Conservation (phyloP, 2,888 invertebrate genomes). For the Sphaerophoria rueppellii region DNA sequence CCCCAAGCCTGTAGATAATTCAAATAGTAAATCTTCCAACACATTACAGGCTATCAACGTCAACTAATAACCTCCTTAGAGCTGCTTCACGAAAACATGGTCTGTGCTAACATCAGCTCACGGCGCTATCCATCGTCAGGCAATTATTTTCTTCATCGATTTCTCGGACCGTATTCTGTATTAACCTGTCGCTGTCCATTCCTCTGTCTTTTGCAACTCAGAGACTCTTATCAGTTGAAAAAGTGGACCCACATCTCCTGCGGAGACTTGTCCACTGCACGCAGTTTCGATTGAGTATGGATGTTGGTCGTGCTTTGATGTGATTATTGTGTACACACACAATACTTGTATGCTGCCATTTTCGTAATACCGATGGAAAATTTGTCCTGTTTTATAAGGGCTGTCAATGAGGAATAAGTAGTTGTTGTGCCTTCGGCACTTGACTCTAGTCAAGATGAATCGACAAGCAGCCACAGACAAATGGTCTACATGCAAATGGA, state of each 20-base stretch:
- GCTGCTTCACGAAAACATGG: conserved; percentile 41
- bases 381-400: conserved; percentile 47
- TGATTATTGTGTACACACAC: conserved; percentile 62
- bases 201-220: conserved; percentile 18
- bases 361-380: conserved; percentile 1
- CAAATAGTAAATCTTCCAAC: too few species aligned
- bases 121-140: too few species aligned
- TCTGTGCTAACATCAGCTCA: background rate
- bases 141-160: conserved; percentile 34
- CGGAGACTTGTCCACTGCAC: conserved; percentile 49
- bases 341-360: conserved; percentile 29
- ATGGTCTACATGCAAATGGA: conserved; percentile 46
- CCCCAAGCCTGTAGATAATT: too few species aligned
- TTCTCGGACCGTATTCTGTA: conserved; percentile 30
- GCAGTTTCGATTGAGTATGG: conserved; percentile 40
- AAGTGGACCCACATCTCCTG: conserved; percentile 60
- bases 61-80: conserved; percentile 67
- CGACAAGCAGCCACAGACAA: conserved; percentile 53
- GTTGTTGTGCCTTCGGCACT: conserved; percentile 67
- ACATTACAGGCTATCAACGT: conserved; percentile 47
- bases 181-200: conserved; percentile 60
- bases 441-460: conserved; percentile 61
- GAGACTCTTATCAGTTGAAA: conserved; percentile 69
- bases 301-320: conserved; percentile 43
- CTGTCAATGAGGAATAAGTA: conserved; percentile 69